phyloP scores from a whole-genome alignment of 2,113 vertebrate genomes.

The Solea senegalensis region DNA sequence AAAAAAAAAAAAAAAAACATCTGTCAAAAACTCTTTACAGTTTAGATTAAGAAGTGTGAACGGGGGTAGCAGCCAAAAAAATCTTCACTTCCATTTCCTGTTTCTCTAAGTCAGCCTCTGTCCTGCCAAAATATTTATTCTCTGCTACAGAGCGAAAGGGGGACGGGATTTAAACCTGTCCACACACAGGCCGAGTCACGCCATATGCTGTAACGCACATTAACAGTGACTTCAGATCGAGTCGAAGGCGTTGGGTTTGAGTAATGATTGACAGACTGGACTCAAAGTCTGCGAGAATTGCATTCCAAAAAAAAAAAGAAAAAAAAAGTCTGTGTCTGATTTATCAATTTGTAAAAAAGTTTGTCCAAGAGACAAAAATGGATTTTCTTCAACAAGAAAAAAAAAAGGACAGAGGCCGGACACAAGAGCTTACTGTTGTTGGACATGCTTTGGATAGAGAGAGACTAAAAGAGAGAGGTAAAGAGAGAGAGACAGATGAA shows the following conservation, averaged over 20 bases:
- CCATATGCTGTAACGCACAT: neutral
- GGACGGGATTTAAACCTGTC: neutral
- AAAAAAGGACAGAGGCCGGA: constrained; percentile 38
- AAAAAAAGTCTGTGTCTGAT: constrained; percentile 48
- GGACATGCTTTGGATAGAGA: constrained; percentile 66
- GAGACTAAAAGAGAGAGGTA: constrained; percentile 19
- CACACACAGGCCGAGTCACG: neutral
- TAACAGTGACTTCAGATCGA: neutral
- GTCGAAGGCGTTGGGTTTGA: neutral
- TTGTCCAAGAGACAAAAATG: constrained; percentile 22
- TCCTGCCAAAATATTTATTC: neutral
- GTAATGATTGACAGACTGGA: constrained; percentile 1
- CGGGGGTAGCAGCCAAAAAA: neutral
- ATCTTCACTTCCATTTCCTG: neutral
- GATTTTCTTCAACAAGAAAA: constrained; percentile 49
- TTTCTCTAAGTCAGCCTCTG: constrained; percentile 61
- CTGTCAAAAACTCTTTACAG: neutral
- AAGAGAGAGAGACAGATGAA: constrained; percentile 27
- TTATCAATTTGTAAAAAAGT: constrained; percentile 71
- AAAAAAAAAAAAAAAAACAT: too few species aligned
- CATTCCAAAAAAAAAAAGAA: too few species aligned
- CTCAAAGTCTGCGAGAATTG: neutral
- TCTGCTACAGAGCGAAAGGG: too few species aligned
- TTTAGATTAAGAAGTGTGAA: neutral
- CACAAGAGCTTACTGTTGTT: constrained; percentile 47